Conservation (phyloP, 2,113 vertebrate species). For the Sinocyclocheilus anophthalmus region DNA sequence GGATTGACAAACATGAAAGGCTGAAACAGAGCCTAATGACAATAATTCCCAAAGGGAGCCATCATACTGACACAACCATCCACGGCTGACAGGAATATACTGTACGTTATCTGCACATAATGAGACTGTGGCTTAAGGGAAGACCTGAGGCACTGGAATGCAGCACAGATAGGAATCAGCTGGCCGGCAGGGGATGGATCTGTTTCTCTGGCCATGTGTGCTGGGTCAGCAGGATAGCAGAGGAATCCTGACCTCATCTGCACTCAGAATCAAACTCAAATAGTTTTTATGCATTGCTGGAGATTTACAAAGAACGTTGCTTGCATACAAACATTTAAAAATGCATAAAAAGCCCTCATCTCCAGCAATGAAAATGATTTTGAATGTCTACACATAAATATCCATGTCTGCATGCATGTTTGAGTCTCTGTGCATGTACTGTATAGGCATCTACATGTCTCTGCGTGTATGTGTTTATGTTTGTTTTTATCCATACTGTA, state of each 20-base stretch:
- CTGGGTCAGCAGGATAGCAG: slow-evolving; percentile 8
- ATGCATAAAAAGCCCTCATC: too few relatives aligned
- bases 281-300: neutral
- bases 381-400: neutral
- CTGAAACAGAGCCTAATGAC: neutral
- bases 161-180: slow-evolving; percentile 18
- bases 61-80: neutral
- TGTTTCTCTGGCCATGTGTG: neutral
- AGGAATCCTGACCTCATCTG: slow-evolving; percentile 15
- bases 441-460: neutral
- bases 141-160: slow-evolving; percentile 23
- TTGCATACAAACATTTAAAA: too few relatives aligned
- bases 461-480: neutral
- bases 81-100: neutral
- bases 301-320: neutral
- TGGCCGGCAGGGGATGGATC: slow-evolving; percentile 1
- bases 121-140: neutral
- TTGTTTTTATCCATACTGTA: neutral
- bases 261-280: neutral
- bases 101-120: neutral
- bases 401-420: neutral
- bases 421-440: neutral
- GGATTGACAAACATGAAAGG: neutral
- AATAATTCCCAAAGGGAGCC: neutral
- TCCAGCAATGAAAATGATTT: neutral